Evolutionary conservation across 2,888 invertebrate genomes (phyloP).

Genomic region (Meiosimyza decipiens): DNA sequence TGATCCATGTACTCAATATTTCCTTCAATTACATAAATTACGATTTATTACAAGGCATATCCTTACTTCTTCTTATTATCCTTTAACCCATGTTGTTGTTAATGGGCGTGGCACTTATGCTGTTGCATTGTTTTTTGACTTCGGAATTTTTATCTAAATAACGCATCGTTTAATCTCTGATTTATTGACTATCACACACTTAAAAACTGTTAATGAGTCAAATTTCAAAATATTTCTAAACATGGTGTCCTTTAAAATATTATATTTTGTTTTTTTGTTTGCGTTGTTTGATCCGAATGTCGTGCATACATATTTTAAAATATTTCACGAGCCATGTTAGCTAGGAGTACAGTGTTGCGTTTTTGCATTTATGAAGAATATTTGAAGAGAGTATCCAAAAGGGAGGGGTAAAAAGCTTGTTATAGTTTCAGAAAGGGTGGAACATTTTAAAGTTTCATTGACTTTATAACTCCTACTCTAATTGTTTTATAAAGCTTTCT

Average conservation of each 20-base stretch:
- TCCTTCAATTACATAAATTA: too few species aligned
- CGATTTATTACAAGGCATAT: too few species aligned
- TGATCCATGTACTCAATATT: too few species aligned
- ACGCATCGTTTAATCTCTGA: conserved; percentile 63
- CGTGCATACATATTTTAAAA: conserved; percentile 23
- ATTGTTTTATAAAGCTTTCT: too few species aligned
- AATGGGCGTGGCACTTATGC: too few species aligned
- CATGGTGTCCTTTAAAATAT: not conserved
- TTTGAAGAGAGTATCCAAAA: not conserved
- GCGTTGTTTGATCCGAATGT: conserved; percentile 20
- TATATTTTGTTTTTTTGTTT: not conserved
- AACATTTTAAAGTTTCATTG: too few species aligned
- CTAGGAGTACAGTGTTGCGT: too few species aligned
- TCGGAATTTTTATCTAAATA: conserved; percentile 37
- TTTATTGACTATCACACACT: conserved; percentile 53
- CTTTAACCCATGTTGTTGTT: too few species aligned
- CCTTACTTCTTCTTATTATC: too few species aligned
- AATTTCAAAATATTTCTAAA: conserved; percentile 52
- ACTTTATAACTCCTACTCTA: too few species aligned
- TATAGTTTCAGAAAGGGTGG: not conserved
- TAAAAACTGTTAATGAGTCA: conserved; percentile 61
- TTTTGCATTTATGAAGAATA: not conserved
- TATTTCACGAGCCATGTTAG: not conserved
- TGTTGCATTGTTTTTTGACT: too few species aligned
- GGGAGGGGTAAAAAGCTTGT: not conserved